A percentile compares a stretch with the other conserved stretches of the same genome.
These are phyloP conservation scores for Alaudala cheleensis DNA, from an alignment of 2,113 vertebrate genomes.

Conservation along the genomic window DNA sequence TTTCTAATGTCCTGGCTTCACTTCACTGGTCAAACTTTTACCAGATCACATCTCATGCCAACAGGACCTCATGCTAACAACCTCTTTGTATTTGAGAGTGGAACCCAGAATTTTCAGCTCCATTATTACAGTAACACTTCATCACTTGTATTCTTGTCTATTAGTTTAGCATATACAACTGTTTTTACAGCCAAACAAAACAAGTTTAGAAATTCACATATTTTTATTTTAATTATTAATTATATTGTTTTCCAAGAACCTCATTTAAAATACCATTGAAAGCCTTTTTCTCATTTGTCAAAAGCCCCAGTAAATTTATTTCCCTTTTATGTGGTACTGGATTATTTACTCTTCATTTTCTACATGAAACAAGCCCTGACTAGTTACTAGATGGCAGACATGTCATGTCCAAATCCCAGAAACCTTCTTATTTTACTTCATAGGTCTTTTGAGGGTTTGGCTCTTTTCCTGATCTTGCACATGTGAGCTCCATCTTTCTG, in stretches of 20 bases:
- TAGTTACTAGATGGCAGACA: slow-evolving; percentile 51
- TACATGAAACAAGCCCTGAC: slow-evolving; percentile 37
- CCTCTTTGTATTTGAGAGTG: slow-evolving; percentile 5
- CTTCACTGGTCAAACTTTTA: slow-evolving; percentile 53
- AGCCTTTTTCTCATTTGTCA: slow-evolving; percentile 19
- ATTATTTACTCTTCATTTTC: slow-evolving; percentile 61
- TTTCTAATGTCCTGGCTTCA: slow-evolving; percentile 43
- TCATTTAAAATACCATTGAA: slow-evolving; percentile 20
- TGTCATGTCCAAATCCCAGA: slow-evolving; percentile 38
- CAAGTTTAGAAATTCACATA: neutral
- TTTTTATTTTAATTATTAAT: slow-evolving; percentile 45
- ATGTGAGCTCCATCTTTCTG: slow-evolving; percentile 45
- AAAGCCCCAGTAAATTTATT: slow-evolving; percentile 24
- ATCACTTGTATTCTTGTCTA: neutral
- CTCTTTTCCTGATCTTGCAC: slow-evolving; percentile 32
- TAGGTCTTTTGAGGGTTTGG: slow-evolving; percentile 32
- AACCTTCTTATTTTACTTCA: slow-evolving; percentile 21
- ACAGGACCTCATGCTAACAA: slow-evolving; percentile 25
- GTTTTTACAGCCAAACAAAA: slow-evolving; percentile 36
- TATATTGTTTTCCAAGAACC: slow-evolving; percentile 14
- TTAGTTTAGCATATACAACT: slow-evolving; percentile 37
- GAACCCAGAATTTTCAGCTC: neutral
- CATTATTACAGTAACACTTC: slow-evolving; percentile 7
- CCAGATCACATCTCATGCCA: slow-evolving; percentile 17
- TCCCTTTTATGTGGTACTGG: slow-evolving; percentile 50